phyloP scores from a whole-genome alignment of 2,113 vertebrate genomes.

The Puffinus mauretanicus region DNA sequence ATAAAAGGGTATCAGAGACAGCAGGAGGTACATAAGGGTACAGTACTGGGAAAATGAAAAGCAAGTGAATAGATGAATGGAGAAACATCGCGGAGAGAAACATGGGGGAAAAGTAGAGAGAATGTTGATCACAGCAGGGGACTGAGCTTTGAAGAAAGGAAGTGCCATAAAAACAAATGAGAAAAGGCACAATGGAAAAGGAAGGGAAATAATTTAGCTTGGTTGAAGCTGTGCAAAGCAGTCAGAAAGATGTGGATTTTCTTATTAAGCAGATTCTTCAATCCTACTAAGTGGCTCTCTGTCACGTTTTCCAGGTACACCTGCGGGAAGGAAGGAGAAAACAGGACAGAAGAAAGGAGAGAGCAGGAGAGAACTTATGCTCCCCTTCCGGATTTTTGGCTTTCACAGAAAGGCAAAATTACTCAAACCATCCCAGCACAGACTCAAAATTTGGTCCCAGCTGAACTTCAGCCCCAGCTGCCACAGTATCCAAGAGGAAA shows the following conservation, averaged over 20 bases:
- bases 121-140: neutral
- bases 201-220: neutral
- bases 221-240: neutral
- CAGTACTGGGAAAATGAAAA: neutral
- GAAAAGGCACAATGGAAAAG: neutral
- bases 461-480: neutral
- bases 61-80: neutral
- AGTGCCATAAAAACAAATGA: neutral
- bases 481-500: neutral
- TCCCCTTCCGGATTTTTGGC: neutral
- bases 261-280: neutral
- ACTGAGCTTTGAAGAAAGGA: neutral
- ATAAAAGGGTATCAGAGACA: neutral
- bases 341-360: neutral
- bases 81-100: neutral
- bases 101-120: neutral
- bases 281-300: neutral
- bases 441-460: neutral
- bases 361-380: neutral
- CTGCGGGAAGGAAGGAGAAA: neutral
- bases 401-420: neutral
- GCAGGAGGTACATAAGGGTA: neutral
- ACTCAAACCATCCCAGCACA: neutral
- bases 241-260: neutral
- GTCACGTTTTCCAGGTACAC: neutral